Evolutionary conservation across 1,140 invertebrate species (phyloP).

Genomic region (Pseudomyrmex sp.): DNA sequence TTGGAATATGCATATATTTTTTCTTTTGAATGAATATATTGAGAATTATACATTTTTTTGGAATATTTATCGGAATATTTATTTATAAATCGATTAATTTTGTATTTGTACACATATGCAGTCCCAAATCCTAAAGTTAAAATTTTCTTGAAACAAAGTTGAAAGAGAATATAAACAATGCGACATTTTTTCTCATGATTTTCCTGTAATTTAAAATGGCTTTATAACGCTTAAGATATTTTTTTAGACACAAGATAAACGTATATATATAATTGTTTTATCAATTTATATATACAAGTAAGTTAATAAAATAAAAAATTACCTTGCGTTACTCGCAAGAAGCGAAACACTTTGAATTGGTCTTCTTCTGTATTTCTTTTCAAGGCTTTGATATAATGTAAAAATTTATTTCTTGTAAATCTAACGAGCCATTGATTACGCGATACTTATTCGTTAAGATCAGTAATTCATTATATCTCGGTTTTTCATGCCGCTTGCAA

Average conservation of each 20-base stretch:
- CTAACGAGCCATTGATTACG: too few species aligned
- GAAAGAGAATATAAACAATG: background rate
- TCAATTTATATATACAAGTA: too few species aligned
- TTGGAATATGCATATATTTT: too few species aligned
- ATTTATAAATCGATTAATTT: background rate
- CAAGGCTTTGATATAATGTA: background rate
- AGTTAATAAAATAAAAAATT: background rate
- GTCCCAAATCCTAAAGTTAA: background rate
- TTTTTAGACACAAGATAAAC: background rate
- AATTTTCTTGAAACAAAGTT: background rate
- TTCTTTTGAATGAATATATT: too few species aligned
- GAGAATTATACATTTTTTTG: too few species aligned
- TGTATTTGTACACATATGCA: background rate
- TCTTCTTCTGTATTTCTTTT: background rate
- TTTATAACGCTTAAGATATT: background rate
- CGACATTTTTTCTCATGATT: background rate
- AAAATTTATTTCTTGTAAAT: background rate
- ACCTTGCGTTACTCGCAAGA: background rate
- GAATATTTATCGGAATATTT: background rate
- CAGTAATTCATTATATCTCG: background rate
- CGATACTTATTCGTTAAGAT: too few species aligned
- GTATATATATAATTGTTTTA: background rate
- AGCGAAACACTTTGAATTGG: background rate
- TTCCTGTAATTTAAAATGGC: background rate
- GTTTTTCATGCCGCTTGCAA: constrained; percentile 1